Conservation (phyloP, 2,888 invertebrate species). For the Caenorhabditis japonica region DNA sequence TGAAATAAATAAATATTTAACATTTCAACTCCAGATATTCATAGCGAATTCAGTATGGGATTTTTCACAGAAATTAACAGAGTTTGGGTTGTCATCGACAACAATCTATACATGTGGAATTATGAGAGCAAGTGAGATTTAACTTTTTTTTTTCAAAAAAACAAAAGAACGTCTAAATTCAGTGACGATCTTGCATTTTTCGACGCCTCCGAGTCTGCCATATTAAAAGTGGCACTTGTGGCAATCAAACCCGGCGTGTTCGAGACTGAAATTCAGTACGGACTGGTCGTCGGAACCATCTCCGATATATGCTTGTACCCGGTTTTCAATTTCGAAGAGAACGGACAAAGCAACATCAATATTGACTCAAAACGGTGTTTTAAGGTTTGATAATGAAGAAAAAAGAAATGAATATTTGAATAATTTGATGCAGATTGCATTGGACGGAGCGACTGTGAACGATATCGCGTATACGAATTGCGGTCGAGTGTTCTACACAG, state of each 20-base stretch:
- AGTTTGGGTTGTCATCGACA: conserved; percentile 97
- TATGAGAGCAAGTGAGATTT: conserved; percentile 86
- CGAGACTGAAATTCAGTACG: conserved; percentile 86
- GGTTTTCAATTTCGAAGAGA: conserved; percentile 79
- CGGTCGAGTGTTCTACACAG: conserved; percentile 94
- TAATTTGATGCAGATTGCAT: conserved; percentile 49
- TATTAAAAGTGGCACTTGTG: conserved; percentile 91
- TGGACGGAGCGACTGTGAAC: conserved; percentile 70
- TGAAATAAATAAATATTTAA: neutral
- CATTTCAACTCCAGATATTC: conserved; percentile 84
- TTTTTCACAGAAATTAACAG: conserved; percentile 94
- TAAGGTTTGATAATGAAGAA: conserved; percentile 81
- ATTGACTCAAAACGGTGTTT: conserved; percentile 81
- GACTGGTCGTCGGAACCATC: conserved; percentile 92
- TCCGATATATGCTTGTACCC: conserved; percentile 92
- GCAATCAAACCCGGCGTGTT: conserved; percentile 83
- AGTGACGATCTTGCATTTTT: conserved; percentile 94
- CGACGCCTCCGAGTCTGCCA: conserved; percentile 93
- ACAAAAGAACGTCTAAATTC: conserved; percentile 63
- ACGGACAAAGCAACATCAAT: conserved; percentile 18
- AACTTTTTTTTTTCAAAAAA: neutral
- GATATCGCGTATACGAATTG: conserved; percentile 85
- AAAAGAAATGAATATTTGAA: neutral
- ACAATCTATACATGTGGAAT: conserved; percentile 97
- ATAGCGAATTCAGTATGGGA: conserved; percentile 96